These are phyloP conservation scores for Sylvietta virens DNA, from an alignment of 2,113 vertebrate genomes.

Conservation along the genomic window DNA sequence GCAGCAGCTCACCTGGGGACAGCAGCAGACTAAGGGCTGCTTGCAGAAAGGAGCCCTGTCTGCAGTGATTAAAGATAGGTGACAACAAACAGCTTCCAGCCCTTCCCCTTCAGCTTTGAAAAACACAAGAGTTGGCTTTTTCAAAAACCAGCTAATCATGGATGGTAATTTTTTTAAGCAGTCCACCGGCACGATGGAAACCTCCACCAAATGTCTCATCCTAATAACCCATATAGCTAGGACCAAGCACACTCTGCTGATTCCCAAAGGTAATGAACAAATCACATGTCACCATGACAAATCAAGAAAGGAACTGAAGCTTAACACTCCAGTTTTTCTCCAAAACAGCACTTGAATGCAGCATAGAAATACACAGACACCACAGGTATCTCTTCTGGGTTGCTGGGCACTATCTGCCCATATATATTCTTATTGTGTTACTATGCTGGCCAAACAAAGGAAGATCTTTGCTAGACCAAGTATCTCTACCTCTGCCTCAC, in stretches of 20 bases:
- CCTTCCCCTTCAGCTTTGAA: background rate
- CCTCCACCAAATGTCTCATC: background rate
- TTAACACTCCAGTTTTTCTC: background rate
- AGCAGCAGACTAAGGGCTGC: background rate
- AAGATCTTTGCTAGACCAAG: background rate
- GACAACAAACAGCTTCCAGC: background rate
- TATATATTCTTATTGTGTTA: background rate
- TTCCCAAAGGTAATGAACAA: background rate
- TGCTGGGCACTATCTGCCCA: background rate
- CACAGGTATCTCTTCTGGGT: background rate
- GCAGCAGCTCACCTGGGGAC: background rate
- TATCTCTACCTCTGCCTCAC: constrained; percentile 12
- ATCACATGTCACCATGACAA: rapidly evolving
- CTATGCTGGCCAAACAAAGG: background rate
- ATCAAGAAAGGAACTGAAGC: background rate
- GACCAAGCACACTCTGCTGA: background rate
- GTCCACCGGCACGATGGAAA: background rate
- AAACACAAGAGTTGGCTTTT: background rate
- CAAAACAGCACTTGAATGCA: background rate
- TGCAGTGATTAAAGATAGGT: background rate
- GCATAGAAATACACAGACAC: background rate
- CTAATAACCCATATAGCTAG: background rate
- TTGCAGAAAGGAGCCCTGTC: background rate
- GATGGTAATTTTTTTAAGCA: background rate
- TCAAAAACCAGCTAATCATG: background rate